Evolutionary conservation across 92 coral and sea anemone species (phyloP), one percentile per base, ranked within the genome.

Genomic region (Palythoa grandis): DNA sequence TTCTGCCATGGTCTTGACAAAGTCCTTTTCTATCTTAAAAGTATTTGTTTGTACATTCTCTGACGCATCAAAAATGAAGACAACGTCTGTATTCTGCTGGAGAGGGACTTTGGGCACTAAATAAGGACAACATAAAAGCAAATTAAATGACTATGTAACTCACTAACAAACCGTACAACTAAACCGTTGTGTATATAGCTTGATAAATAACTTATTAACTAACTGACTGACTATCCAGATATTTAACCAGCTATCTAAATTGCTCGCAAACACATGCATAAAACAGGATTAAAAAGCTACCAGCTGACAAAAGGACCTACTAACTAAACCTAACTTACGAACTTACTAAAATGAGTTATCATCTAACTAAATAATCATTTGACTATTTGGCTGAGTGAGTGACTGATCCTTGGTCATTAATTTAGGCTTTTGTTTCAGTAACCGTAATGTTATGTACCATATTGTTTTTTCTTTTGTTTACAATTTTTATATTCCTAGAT

Each of bases 51-150:
- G 79, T 14, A 78, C 85, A 78, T 84, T 89, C 58, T 78, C 82
- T 13, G 92, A 89, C 13, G 88, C 92, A 89, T 89, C 92, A 79
- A 89, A 61, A 67, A 89, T 57, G 84, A 89, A 87, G 12, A 89
- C 53, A 9, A 89, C 79, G 39, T 89, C 92, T 4, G 84, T 79
- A 43, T 79, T 79, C 74, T 66, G 56, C 57, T 63, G 60, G 9
- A 79, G 71, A 61, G 84, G 84, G 69, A 47, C 84, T 5, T 23
- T 79, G 19, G 84, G 74, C 37, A 79, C 84, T 79, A 47, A 52
- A 67, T 37, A 15, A 3, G 22, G 43, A 68, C 25, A 68, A 68
- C 8, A 14, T 10, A 39, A 29, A 3, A 4, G 35, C 1, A n/a
- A 76, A n/a, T 43, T 37, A n/a, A 37, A 20, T 77, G 69, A n/a